phyloP scores from a whole-genome alignment of 2,888 invertebrate genomes.

The Rhingia campestris region DNA sequence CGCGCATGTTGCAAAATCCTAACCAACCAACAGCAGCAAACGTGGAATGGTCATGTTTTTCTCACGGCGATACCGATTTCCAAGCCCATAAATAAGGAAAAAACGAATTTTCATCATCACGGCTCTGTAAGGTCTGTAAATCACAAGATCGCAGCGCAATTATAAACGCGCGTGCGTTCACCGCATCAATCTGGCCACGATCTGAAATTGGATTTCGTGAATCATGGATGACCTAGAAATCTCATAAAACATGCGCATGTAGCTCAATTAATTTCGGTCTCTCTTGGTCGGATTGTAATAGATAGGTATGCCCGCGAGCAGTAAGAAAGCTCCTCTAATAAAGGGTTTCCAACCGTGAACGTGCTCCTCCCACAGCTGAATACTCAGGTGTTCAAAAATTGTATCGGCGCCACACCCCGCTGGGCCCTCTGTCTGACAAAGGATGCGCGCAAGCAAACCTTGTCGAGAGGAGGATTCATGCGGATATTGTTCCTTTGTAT shows the following conservation, averaged over 20 bases:
- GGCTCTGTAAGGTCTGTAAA: slow-evolving; percentile 48
- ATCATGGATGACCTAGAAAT: slow-evolving; percentile 45
- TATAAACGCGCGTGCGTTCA: slow-evolving; percentile 60
- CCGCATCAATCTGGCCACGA: slow-evolving; percentile 52
- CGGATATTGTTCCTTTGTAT: slow-evolving; percentile 38
- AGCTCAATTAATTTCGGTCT: slow-evolving; percentile 7
- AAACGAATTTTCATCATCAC: slow-evolving; percentile 54
- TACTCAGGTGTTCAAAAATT: slow-evolving; percentile 60
- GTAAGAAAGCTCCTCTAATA: slow-evolving; percentile 25
- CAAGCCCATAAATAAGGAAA: slow-evolving; percentile 54
- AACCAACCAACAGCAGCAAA: slow-evolving; percentile 12
- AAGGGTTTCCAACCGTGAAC: background rate
- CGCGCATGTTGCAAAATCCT: slow-evolving; percentile 16
- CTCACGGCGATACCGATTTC: slow-evolving; percentile 68
- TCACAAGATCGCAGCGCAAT: slow-evolving; percentile 55
- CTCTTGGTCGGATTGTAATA: background rate
- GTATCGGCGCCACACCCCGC: slow-evolving; percentile 71
- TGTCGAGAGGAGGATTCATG: slow-evolving; percentile 25
- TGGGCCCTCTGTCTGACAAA: slow-evolving; percentile 57
- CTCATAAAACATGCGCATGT: background rate
- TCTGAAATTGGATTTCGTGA: slow-evolving; percentile 49
- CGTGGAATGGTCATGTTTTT: slow-evolving; percentile 52
- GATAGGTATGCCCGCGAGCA: background rate
- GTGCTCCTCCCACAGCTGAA: slow-evolving; percentile 31
- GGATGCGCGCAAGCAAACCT: slow-evolving; percentile 24